Conservation (phyloP, 1,140 invertebrate genomes). For the Drosophila teissieri region DNA sequence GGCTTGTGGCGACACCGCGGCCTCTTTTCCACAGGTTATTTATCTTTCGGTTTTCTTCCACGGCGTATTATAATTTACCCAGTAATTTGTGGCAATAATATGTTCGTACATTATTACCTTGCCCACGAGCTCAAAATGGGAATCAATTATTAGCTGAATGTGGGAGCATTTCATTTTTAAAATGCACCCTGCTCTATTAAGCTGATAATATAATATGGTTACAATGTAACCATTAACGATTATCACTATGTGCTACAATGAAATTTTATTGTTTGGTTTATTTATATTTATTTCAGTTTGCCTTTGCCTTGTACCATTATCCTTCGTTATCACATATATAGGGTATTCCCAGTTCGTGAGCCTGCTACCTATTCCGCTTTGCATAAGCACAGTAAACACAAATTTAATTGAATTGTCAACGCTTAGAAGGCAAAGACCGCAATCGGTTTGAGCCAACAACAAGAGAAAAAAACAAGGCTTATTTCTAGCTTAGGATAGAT, state of each 20-base stretch:
- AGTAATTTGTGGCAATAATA: not conserved
- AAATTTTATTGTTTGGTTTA: not conserved
- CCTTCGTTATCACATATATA: slow-evolving; percentile 7
- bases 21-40: slow-evolving; percentile 48
- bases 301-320: not conserved
- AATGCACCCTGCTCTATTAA: too few species aligned
- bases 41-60: slow-evolving; percentile 15
- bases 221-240: too few species aligned
- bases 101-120: not conserved
- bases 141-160: too few species aligned
- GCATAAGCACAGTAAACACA: slow-evolving; percentile 46
- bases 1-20: slow-evolving; percentile 34
- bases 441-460: slow-evolving; percentile 11
- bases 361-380: not conserved
- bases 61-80: not conserved
- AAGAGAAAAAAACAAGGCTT: not conserved
- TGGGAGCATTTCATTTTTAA: too few species aligned
- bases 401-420: slow-evolving; percentile 74
- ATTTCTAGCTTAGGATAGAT: not conserved
- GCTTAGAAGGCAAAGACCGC: slow-evolving; percentile 35
- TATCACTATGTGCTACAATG: too few species aligned
- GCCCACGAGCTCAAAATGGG: too few species aligned
- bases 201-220: too few species aligned
- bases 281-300: not conserved
- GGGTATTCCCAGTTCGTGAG: slow-evolving; percentile 12